Evolutionary conservation across 2,113 vertebrate species (phyloP), one percentile per base, ranked within the genome.

Genomic region (Salvelinus alpinus): DNA sequence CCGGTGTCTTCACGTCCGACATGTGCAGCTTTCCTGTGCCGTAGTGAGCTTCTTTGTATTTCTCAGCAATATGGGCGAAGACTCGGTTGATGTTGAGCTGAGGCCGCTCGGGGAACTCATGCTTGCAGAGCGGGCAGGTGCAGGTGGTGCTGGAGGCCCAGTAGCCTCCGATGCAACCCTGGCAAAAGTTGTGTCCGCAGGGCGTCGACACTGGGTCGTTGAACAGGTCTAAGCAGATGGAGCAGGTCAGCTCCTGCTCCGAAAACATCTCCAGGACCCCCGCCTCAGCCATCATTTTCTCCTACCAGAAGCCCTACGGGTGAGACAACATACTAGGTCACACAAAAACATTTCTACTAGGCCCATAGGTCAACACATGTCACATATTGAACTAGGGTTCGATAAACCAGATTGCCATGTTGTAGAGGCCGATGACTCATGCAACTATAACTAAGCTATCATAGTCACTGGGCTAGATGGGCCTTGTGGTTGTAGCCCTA

Each of bases 171-270:
- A 89, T 81, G 54, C 88, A 90, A 68, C 11, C 84, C 89, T 92
- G 93, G 62, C 94, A 94, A 87, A 92, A 94, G 89, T 94, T 94
- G 83, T 94, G 94, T 24, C 93, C 94, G 5, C 94, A 95, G 0
- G 92, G 92, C 0, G 93, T 94, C 0, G 91, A 93, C 9, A 95
- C 92, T 0, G 93, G 94, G 0, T 92, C 83, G 0, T 27, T 85
- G 75, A 94, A 94, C 71, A 94, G 81, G 44, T 95, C 92, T 82
- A 94, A 80, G 54, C 94, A 95, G 81, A 95, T 92, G 77, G 92
- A 93, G 59, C 94, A 94, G 71, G 91, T 93, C 0, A 94, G 34
- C 76, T 94, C 94, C 84, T 94, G 91, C 78, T 94, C 93, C 0
- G 90, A 86, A 84, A 92, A 91, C 1, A 91, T 29, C 6, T 92